Evolutionary conservation across 2,888 invertebrate species (phyloP), one percentile per base, ranked within the genome.

Genomic region (Bellardia pandia): DNA sequence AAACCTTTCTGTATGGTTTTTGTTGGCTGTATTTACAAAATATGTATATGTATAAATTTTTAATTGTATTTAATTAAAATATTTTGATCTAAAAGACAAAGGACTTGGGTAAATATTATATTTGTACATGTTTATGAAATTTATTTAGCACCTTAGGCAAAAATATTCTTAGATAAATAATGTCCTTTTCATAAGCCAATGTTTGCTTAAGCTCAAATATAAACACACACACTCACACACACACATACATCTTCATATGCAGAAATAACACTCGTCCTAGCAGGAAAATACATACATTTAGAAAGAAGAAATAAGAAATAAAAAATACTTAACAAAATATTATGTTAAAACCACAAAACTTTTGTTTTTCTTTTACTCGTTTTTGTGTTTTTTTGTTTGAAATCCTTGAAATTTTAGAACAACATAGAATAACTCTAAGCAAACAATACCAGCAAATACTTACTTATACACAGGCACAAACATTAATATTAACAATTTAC

Each of bases 271-370:
- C n/a, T 40, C 40, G 77, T 66, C 11, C 53, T 37, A 11, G 11
- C 42, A 37, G 37, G 42, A 51, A 58, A 66, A 62, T 14, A 13
- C n/a, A 51, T 40, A 77, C 11, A 45, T 45, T 64, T 33, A 64
- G 30, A 45, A 37, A 23, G 16, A 11, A 11, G 30, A 42, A 74
- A 23, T 23, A 23, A 23, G 23, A 1, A 79, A 62, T 11, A 79
- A 53, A 23, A 79, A 74, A 85, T 79, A 33, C 51, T 69, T 79
- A 64, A 80, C 68, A 80, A 74, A 80, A 87, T 77, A 84, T 80
- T 80, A 77, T 84, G 72, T 51, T 68, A 69, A 78, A 78, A 81
- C 87, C 85, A 85, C 84, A 87, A 79, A 74, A 69, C 56, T 81
- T n/a, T 42, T 60, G 7, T 42, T 37, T 37, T 37, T 37, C 37